Evolutionary conservation across 1,140 invertebrate genomes (phyloP).

Genomic region (Drosophila funebris): DNA sequence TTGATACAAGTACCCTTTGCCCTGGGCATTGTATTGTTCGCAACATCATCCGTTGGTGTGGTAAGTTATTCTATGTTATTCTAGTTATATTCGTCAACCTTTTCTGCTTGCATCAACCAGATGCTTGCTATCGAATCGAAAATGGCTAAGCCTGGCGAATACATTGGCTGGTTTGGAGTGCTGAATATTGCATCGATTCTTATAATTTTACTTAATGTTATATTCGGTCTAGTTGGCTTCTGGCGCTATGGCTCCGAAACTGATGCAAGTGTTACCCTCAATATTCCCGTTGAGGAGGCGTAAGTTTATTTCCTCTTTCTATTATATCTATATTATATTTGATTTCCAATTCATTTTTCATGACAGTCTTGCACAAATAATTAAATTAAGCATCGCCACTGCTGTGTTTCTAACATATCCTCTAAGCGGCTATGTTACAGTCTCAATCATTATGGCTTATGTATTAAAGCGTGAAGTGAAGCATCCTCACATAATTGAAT

Average conservation of each 20-base stretch:
- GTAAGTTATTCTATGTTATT: conserved; percentile 17
- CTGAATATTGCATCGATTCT: not conserved
- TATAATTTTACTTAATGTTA: not conserved
- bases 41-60: conserved; percentile 52
- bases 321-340: not conserved
- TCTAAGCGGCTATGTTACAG: conserved; percentile 43
- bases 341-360: not conserved
- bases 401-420: conserved; percentile 50
- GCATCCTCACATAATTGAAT: conserved; percentile 21
- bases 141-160: conserved; percentile 35
- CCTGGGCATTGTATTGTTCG: conserved; percentile 45
- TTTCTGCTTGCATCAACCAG: not conserved
- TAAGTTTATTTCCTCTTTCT: conserved; percentile 8
- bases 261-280: conserved; percentile 25
- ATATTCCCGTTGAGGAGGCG: conserved; percentile 40
- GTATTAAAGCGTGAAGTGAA: not conserved
- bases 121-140: conserved; percentile 50
- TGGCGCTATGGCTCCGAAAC: conserved; percentile 34
- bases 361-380: conserved; percentile 24
- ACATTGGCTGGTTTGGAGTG: conserved; percentile 41
- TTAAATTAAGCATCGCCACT: conserved; percentile 21
- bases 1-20: conserved; percentile 14
- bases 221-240: conserved; percentile 49
- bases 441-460: conserved; percentile 46
- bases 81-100: not conserved